Base-by-base conservation (phyloP, 1,140 invertebrate genomes). In the Ostrea denselamellosa region DNA sequence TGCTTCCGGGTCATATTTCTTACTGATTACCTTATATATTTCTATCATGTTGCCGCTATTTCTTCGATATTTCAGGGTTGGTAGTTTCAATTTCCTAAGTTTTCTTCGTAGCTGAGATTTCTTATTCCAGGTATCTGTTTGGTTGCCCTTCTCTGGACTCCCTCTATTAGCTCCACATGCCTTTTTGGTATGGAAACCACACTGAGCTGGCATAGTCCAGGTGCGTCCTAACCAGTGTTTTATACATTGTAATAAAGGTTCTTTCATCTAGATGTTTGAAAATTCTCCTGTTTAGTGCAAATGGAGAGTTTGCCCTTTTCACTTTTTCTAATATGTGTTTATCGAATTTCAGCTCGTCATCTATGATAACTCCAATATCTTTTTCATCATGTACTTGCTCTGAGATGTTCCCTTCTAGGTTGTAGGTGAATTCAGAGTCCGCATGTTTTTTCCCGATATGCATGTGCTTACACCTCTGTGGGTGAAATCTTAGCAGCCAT, bases 401-500 rank as follows among this genome's bases (percentile, higher is more conserved):
- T 58, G n/a, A 19, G 9, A n/a, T 83, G 8, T 5, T 56, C 1
- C 10, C 7, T 14, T 19, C 14, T 17, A 84, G 83, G 10, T 8
- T 19, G 8, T 84, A 84, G 19, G 28, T 14, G 17, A 19, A n/a
- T 9, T 85, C 58, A n/a, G 56, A n/a, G 25, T 85, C 25, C 22
- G 19, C 10, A 14, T 10, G 22, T 56, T 9, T 17, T 34, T 77
- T 22, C 19, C 56, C 77, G n/a, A 58, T 87, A 53, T 82, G 52
- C 52, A 82, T 82, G 52, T 62, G 71, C 25, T 86, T 71, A n/a
- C 65, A 86, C 52, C 17, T 65, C 7, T 44, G 85, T 44, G 89
- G 83, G 56, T 90, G 83, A 25, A 89, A 87, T 8, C 62, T 82
- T 8, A 88, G 83, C 12, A 88, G 71, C 89, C 87, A 90, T 62